Evolutionary conservation across 2,888 invertebrate genomes (phyloP).

Genomic region (Notodonta ziczac): DNA sequence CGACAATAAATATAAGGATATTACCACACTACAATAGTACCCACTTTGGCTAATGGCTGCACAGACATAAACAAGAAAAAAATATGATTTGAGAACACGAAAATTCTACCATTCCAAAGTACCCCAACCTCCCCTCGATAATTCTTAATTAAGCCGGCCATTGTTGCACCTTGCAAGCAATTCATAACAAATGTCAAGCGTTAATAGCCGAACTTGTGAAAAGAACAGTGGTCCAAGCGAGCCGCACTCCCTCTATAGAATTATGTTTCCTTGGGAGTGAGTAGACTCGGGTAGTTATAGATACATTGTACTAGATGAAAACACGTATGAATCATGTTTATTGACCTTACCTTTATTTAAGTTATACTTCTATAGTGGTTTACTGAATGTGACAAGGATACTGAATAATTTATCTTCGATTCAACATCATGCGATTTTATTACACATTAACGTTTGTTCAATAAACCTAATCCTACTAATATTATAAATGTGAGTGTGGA

Average conservation of each 20-base stretch:
- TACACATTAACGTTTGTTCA: no score
- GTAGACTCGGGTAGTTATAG: constrained; percentile 15
- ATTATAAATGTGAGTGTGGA: no score
- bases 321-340: background rate
- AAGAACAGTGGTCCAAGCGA: constrained; percentile 50
- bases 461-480: no score
- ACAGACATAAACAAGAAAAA: constrained; percentile 24
- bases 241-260: constrained; percentile 55
- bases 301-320: background rate
- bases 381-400: no score
- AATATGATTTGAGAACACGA: constrained; percentile 35
- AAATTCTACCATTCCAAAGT: constrained; percentile 25
- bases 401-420: no score
- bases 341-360: no score
- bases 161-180: constrained; percentile 73
- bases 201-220: constrained; percentile 64
- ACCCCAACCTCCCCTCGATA: constrained; percentile 48
- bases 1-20: constrained; percentile 15
- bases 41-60: constrained; percentile 21
- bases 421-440: no score
- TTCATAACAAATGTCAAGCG: constrained; percentile 71
- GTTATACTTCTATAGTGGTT: no score
- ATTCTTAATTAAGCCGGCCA: constrained; percentile 69
- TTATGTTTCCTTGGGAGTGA: constrained; percentile 55
- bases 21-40: constrained; percentile 21